Conservation (phyloP, 2,888 invertebrate species). For the Operophtera brumata region DNA sequence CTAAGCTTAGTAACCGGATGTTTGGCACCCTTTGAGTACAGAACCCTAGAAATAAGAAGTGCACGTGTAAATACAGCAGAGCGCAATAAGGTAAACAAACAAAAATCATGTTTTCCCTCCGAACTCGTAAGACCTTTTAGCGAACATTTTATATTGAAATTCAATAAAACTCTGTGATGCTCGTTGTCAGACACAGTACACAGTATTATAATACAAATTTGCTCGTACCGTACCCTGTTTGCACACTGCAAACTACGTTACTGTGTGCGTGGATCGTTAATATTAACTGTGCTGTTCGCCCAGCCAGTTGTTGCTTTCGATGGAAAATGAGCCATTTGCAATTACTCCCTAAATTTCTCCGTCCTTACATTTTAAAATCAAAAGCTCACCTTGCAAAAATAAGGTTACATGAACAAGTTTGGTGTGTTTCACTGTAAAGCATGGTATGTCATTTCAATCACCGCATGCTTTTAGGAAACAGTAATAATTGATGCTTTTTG, state of each 20-base stretch:
- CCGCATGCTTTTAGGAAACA: too few species aligned
- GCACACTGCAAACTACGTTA: slow-evolving; percentile 41
- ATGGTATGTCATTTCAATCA: too few species aligned
- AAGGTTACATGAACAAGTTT: too few species aligned
- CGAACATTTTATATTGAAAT: slow-evolving; percentile 46
- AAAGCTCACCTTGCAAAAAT: neutral
- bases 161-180: slow-evolving; percentile 44
- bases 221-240: slow-evolving; percentile 44
- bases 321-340: neutral
- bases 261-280: slow-evolving; percentile 36
- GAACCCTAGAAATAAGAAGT: too few species aligned
- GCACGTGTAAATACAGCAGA: too few species aligned
- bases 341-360: neutral
- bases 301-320: neutral
- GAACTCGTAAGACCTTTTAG: slow-evolving; percentile 25
- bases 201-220: slow-evolving; percentile 31
- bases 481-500: too few species aligned
- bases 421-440: too few species aligned
- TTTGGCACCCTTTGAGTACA: too few species aligned
- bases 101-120: neutral
- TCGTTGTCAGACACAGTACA: slow-evolving; percentile 10
- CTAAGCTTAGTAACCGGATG: too few species aligned
- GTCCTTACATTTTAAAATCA: neutral
- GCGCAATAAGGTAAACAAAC: slow-evolving; percentile 1
- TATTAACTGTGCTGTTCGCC: slow-evolving; percentile 39